Conservation (phyloP, 2,888 invertebrate species). For the Cantharis flavilabris region DNA sequence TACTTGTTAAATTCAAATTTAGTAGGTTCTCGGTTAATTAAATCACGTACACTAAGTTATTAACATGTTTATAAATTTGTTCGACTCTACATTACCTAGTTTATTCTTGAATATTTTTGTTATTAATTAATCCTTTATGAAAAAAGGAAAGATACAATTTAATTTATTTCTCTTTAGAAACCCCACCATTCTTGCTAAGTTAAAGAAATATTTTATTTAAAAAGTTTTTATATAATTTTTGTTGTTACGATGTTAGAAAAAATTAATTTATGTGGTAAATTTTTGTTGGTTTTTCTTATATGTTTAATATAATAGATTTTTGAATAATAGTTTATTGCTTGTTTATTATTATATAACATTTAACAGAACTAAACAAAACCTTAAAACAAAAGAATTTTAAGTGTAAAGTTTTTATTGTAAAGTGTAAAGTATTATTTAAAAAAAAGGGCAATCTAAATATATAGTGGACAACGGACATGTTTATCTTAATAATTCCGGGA, state of each 20-base stretch:
- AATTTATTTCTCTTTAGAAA: neutral
- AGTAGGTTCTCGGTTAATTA: neutral
- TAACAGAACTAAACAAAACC: no score
- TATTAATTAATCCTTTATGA: neutral
- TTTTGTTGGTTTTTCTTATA: neutral
- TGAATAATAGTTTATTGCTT: neutral
- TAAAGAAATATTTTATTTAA: neutral
- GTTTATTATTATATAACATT: no score
- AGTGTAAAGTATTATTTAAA: no score
- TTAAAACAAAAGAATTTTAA: no score
- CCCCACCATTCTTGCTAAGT: neutral
- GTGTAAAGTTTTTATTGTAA: no score
- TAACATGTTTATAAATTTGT: neutral
- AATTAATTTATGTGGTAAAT: neutral
- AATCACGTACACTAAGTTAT: neutral
- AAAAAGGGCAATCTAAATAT: no score
- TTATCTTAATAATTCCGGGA: no score
- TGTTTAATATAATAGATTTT: neutral
- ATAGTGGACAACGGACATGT: no score
- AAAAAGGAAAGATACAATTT: neutral
- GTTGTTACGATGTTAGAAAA: neutral
- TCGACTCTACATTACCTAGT: neutral
- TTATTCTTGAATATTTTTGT: neutral
- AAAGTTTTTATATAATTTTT: neutral
- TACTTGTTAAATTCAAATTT: neutral